Conservation (phyloP, 2,888 invertebrate species). For the Cryptocephalus moraei region DNA sequence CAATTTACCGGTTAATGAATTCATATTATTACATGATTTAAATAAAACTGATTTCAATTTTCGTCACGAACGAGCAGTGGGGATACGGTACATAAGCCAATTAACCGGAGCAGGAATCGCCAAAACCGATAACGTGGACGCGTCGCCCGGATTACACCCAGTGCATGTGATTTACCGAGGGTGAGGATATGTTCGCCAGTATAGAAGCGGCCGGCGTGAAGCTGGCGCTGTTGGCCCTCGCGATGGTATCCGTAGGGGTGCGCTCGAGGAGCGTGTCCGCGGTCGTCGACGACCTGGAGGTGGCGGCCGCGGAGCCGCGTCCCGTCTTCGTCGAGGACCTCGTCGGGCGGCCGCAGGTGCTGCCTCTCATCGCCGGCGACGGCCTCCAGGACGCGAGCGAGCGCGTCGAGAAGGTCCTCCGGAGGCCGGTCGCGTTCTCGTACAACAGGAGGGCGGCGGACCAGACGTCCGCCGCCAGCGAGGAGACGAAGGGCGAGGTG, state of each 20-base stretch:
- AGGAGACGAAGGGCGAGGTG: slow-evolving; percentile 1
- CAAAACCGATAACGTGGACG: background rate
- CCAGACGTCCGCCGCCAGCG: slow-evolving; percentile 3
- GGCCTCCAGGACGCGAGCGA: slow-evolving; percentile 23
- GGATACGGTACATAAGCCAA: slow-evolving; percentile 11
- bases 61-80: slow-evolving; percentile 8
- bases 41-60: slow-evolving; percentile 11
- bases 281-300: slow-evolving; percentile 14
- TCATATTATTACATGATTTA: slow-evolving; percentile 14
- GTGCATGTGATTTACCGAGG: background rate
- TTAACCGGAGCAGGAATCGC: background rate
- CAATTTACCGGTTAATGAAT: slow-evolving; percentile 20
- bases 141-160: background rate
- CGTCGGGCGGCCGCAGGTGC: slow-evolving; percentile 11
- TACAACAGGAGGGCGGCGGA: slow-evolving; percentile 15
- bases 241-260: background rate
- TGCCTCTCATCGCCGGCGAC: slow-evolving; percentile 17
- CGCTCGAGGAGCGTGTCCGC: background rate
- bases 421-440: slow-evolving; percentile 27
- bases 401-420: slow-evolving; percentile 27
- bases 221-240: background rate
- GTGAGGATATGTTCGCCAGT: background rate
- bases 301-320: slow-evolving; percentile 24
- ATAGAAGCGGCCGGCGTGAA: background rate
- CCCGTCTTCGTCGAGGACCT: slow-evolving; percentile 19